Percentiles rank a stretch among this genome's conserved stretches.
Evolutionary conservation across 2,888 invertebrate species (phyloP).

Genomic region (Amitus sp.): DNA sequence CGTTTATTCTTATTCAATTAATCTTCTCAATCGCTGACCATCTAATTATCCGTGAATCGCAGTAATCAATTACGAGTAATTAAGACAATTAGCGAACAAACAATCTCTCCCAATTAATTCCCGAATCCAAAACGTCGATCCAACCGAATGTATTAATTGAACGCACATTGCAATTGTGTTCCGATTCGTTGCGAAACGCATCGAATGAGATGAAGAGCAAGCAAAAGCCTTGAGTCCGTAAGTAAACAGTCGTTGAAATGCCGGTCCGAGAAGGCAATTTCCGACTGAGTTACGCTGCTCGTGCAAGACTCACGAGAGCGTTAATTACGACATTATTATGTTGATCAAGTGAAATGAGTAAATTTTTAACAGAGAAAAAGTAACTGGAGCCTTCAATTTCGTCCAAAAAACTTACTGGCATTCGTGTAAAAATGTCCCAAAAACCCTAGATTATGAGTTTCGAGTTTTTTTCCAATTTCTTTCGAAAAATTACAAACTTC

Average conservation of each 20-base stretch:
- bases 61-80: not conserved
- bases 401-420: too few species aligned
- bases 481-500: not conserved
- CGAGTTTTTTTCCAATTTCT: not conserved
- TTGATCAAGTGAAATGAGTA: conserved; percentile 2
- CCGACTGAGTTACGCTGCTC: conserved; percentile 5
- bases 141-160: not conserved
- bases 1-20: too few species aligned
- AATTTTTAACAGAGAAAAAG: too few species aligned
- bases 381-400: too few species aligned
- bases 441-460: too few species aligned
- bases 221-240: not conserved
- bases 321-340: conserved; percentile 8
- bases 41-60: not conserved
- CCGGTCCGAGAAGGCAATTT: not conserved
- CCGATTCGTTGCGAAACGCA: not conserved
- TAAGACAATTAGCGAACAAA: not conserved
- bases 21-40: too few species aligned
- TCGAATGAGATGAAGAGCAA: not conserved
- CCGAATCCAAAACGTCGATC: not conserved
- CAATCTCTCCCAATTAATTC: not conserved
- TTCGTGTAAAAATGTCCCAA: too few species aligned
- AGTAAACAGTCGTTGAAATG: not conserved
- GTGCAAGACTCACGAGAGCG: conserved; percentile 5
- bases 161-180: not conserved